Conservation (phyloP, 1,140 invertebrate genomes). For the Papilio dardanus region DNA sequence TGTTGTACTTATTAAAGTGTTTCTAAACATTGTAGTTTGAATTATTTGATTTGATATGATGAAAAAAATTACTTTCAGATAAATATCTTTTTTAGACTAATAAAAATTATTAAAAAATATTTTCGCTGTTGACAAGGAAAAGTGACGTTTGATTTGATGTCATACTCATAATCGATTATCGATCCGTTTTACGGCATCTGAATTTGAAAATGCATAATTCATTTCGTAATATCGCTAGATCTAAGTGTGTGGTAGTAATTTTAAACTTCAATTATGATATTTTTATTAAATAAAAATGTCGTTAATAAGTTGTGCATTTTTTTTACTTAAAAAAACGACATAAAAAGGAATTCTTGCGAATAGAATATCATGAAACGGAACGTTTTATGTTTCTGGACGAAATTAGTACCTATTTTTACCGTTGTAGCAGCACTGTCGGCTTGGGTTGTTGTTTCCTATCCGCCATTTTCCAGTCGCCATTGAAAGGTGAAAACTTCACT, state of each 20-base stretch:
- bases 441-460: constrained; percentile 92
- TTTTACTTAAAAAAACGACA: background rate
- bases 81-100: no score
- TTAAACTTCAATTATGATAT: background rate
- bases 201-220: background rate
- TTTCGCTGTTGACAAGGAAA: background rate
- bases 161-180: background rate
- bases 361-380: constrained; percentile 44
- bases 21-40: constrained; percentile 53
- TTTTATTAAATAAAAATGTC: no score
- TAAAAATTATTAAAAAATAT: background rate
- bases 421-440: constrained; percentile 81
- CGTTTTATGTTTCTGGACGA: constrained; percentile 57
- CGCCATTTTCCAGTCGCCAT: constrained; percentile 97
- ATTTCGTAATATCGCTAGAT: background rate
- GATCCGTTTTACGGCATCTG: background rate
- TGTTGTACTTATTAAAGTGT: constrained; percentile 46
- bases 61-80: no score
- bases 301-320: background rate
- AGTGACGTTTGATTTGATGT: constrained; percentile 25
- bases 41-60: background rate
- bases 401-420: constrained; percentile 56
- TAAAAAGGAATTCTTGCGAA: background rate
- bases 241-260: background rate
- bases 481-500: constrained; percentile 93